Evolutionary conservation across 2,113 vertebrate species (phyloP).

Genomic region (Lichenostomus cassidix): DNA sequence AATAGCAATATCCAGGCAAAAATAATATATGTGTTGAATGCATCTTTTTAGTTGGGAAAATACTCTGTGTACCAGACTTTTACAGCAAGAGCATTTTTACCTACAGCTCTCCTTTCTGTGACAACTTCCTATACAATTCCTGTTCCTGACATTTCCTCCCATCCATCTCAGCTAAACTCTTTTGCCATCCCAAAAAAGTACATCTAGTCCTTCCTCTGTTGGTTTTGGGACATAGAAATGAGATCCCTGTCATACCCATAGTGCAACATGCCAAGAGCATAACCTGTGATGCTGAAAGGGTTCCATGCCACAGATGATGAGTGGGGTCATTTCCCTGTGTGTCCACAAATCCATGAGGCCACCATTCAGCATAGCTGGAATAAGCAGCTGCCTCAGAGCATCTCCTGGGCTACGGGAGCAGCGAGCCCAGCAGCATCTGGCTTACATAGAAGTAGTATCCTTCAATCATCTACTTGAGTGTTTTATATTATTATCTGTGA

Average conservation of each 20-base stretch:
- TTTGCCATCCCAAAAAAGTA: neutral
- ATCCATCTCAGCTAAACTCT: neutral
- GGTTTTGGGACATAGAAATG: neutral
- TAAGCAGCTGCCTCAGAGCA: neutral
- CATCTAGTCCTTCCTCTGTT: neutral
- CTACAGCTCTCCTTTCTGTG: neutral
- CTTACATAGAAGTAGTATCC: neutral
- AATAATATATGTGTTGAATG: neutral
- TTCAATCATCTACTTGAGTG: constrained; percentile 1
- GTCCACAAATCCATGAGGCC: neutral
- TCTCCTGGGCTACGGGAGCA: neutral
- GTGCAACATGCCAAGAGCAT: neutral
- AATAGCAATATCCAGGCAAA: neutral
- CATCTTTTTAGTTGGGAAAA: neutral
- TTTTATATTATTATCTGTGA: constrained; percentile 1
- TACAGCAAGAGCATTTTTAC: neutral
- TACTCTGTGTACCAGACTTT: neutral
- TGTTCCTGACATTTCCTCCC: neutral
- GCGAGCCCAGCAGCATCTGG: neutral
- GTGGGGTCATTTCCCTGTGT: neutral
- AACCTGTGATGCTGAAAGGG: neutral
- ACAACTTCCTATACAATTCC: neutral
- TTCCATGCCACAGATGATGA: neutral
- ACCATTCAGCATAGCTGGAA: rapidly evolving
- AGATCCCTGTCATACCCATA: neutral